Base-by-base conservation (phyloP, 2,113 vertebrate species). In the Rhizomys pruinosus region DNA sequence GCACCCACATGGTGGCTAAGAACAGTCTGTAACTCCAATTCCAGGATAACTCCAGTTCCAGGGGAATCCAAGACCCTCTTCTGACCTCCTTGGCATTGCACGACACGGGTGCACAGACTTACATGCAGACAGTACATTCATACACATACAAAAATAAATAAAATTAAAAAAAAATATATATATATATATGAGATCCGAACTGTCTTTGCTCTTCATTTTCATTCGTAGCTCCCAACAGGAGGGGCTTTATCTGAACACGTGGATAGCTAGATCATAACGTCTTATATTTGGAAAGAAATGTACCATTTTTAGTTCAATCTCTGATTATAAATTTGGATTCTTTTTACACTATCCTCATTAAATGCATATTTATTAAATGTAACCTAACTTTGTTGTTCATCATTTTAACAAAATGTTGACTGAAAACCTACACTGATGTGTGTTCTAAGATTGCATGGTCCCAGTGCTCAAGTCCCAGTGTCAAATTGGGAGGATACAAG, bases 301-400 rank as follows among this genome's bases (percentile, higher is more conserved):
- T 13, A 47, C 59, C 72, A 8, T 77, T 47, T 47, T 82, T 7
- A 52, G 3, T 27, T 22, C 61, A 69, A 55, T 93, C 44, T 74
- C 44, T 42, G 63, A 15, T 32, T 59, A 64, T 55, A 87, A 32
- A 82, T 76, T 66, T 93, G n/a, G 44, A 72, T 68, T 27, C 90
- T 72, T 82, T 73, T 9, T 44, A 17, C 1, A 82, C 11, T 64
- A 73, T 89, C 92, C 37, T 82, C 37, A 78, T 82, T 84, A 57
- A 91, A 86, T 39, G 81, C 63, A 32, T 85, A 79, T 37, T 81
- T 64, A 74, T 74, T 93, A 59, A 61, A 59, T 90, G 55, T 66
- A 79, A 63, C 20, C 39, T 71, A 59, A 90, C 34, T 11, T 55
- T 61, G 64, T 7, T 22, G 5, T 57, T 64, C 4, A 55, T 37